phyloP scores from a whole-genome alignment of 2,797 vertebrate species.

The Sphenodon punctatus region DNA sequence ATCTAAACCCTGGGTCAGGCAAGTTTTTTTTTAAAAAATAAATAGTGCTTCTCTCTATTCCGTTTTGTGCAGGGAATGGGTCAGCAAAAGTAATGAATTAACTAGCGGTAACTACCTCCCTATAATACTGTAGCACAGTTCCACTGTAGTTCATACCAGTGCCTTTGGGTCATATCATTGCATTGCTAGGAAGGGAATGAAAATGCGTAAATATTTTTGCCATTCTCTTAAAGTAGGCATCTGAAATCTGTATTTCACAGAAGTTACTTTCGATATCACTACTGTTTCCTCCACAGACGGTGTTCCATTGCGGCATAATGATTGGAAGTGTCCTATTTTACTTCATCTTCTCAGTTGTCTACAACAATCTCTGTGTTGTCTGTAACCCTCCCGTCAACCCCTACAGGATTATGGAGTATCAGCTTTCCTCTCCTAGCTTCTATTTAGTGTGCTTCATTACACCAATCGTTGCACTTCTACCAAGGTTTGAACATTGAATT shows the following conservation, averaged over 20 bases:
- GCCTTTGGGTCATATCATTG: background rate
- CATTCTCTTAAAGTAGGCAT: background rate
- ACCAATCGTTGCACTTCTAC: conserved; percentile 85
- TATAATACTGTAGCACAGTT: background rate
- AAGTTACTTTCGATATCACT: background rate
- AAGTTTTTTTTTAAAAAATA: background rate
- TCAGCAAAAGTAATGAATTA: background rate
- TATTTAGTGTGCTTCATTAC: conserved; percentile 88
- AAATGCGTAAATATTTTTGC: background rate
- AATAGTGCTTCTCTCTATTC: no score
- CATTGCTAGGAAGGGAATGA: background rate
- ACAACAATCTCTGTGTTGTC: conserved; percentile 81
- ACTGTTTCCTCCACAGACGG: conserved; percentile 77
- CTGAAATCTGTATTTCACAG: background rate
- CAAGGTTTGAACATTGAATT: conserved; percentile 83
- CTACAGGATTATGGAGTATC: conserved; percentile 87
- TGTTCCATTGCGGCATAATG: conserved; percentile 82
- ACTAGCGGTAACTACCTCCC: background rate
- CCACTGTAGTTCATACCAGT: background rate
- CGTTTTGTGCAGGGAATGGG: background rate
- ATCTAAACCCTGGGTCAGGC: background rate
- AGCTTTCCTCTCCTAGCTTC: conserved; percentile 88
- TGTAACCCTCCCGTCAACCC: conserved; percentile 89
- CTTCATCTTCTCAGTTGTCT: conserved; percentile 81
- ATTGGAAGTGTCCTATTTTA: conserved; percentile 84